Evolutionary conservation across 2,888 invertebrate genomes (phyloP).

Genomic region (Stenolophus ochropezus): DNA sequence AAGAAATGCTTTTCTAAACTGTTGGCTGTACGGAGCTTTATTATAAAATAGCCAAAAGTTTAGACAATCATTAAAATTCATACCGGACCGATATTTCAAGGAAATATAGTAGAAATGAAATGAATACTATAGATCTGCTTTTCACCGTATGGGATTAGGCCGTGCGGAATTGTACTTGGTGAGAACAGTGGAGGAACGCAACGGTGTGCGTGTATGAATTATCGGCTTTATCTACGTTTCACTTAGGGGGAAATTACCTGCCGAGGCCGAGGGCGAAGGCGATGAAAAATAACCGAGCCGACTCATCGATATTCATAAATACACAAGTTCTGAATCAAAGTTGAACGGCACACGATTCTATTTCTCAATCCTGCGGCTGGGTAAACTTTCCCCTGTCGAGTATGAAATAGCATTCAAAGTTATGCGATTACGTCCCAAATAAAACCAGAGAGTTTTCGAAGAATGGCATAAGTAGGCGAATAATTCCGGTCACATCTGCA

Average conservation of each 20-base stretch:
- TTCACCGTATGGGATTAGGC: too few relatives aligned
- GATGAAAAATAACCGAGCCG: slow-evolving; percentile 43
- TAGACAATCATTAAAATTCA: too few relatives aligned
- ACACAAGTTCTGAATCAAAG: slow-evolving; percentile 58
- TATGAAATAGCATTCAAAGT: slow-evolving; percentile 69
- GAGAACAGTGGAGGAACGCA: neutral
- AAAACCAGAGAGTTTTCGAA: slow-evolving; percentile 59
- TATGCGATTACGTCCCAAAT: slow-evolving; percentile 67
- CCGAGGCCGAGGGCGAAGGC: neutral
- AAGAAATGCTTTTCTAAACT: too few relatives aligned
- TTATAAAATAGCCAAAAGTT: too few relatives aligned
- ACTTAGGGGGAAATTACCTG: slow-evolving; percentile 23
- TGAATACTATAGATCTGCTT: too few relatives aligned
- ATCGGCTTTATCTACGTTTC: slow-evolving; percentile 27
- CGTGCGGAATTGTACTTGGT: neutral
- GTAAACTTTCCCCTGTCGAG: slow-evolving; percentile 61
- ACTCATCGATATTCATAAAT: slow-evolving; percentile 59
- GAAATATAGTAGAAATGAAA: too few relatives aligned
- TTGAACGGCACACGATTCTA: slow-evolving; percentile 58
- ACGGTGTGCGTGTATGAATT: slow-evolving; percentile 17
- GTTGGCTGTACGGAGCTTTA: too few relatives aligned
- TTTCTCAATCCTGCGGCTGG: slow-evolving; percentile 59
- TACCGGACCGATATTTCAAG: too few relatives aligned
- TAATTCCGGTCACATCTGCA: slow-evolving; percentile 69
- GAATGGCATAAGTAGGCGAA: slow-evolving; percentile 66